Evolutionary conservation across 1,140 invertebrate genomes (phyloP).

Genomic region (Pseudomyrmex dendroicus): DNA sequence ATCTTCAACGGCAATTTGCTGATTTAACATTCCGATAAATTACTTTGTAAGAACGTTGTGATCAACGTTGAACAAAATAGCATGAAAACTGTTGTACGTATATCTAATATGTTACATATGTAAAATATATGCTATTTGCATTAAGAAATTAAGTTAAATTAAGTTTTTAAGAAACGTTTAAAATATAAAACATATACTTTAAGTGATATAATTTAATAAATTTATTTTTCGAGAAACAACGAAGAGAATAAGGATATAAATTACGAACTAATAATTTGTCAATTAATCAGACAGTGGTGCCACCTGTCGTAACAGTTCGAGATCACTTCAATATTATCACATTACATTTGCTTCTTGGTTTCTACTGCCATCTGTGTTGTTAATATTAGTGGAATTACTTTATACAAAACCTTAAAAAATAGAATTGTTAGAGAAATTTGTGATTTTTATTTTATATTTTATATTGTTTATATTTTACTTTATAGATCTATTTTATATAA

Average conservation of each 20-base stretch:
- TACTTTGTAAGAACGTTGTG: not conserved
- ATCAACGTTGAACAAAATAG: not conserved
- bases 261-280: not conserved
- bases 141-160: not conserved
- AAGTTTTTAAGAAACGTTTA: not conserved
- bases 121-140: not conserved
- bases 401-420: not conserved
- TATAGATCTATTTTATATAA: not conserved
- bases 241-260: too few species aligned
- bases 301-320: not conserved
- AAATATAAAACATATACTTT: too few species aligned
- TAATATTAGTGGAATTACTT: not conserved
- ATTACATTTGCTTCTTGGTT: conserved; percentile 7
- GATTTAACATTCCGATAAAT: conserved; percentile 1
- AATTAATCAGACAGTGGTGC: conserved; percentile 23
- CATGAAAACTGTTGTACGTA: not conserved
- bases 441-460: too few species aligned
- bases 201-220: too few species aligned
- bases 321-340: conserved; percentile 1
- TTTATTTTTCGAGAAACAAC: too few species aligned
- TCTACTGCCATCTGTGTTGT: conserved; percentile 33
- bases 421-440: not conserved
- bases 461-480: not conserved
- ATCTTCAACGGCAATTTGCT: not conserved
- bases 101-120: not conserved